These are phyloP conservation scores for Latrodectus geometricus DNA, from an alignment of 1,140 invertebrate species.

Conservation along the genomic window DNA sequence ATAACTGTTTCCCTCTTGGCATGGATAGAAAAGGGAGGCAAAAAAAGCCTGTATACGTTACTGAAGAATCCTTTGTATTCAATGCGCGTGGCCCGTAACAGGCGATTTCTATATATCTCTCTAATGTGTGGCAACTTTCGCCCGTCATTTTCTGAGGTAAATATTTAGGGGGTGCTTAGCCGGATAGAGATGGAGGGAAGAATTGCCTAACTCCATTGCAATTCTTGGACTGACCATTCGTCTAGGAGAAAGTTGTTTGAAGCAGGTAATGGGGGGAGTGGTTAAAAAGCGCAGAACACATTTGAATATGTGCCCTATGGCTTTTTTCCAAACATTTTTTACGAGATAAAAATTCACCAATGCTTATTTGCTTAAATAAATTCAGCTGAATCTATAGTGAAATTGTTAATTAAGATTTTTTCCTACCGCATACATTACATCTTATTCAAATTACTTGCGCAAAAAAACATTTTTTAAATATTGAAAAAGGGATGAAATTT, in stretches of 20 bases:
- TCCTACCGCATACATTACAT: no score
- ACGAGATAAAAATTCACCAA: no score
- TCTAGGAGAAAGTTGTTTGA: neutral
- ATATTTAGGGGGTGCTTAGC: conserved; percentile 33
- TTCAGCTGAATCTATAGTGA: no score
- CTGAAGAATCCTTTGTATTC: conserved; percentile 40
- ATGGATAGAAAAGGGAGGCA: neutral
- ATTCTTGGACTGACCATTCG: conserved; percentile 38
- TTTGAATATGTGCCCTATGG: no score
- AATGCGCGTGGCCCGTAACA: conserved; percentile 19
- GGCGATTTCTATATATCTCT: conserved; percentile 57
- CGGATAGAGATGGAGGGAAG: neutral
- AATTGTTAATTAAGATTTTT: no score
- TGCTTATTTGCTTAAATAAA: no score
- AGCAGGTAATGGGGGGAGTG: neutral
- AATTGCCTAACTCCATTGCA: neutral
- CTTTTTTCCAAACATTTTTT: no score
- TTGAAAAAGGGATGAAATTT: no score
- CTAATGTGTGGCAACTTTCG: neutral
- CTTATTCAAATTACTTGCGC: no score
- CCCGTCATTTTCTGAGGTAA: conserved; percentile 20
- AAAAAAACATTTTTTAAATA: no score
- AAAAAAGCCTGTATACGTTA: conserved; percentile 5
- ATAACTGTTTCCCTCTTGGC: conserved; percentile 54
- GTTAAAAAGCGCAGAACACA: neutral